These are phyloP conservation scores for Struthio camelus DNA, from an alignment of 2,113 vertebrate genomes.

Conservation along the genomic window DNA sequence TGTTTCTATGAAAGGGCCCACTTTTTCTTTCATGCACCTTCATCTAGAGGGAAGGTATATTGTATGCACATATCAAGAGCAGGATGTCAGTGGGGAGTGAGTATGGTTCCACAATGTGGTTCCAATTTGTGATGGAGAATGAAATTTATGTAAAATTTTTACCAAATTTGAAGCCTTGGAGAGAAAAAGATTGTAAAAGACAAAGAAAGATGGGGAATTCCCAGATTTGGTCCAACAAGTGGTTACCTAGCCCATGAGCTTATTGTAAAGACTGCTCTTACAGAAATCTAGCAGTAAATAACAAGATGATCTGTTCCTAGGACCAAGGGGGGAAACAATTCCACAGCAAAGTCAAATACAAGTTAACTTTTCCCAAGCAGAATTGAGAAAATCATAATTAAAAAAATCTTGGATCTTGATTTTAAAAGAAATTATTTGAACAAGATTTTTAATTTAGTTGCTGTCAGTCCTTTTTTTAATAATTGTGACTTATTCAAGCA, in stretches of 20 bases:
- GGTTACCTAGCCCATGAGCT: neutral
- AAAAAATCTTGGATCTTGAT: neutral
- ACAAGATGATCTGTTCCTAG: neutral
- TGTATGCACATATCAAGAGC: neutral
- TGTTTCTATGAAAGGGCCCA: neutral
- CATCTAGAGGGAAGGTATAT: neutral
- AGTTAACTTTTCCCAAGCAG: too few relatives aligned
- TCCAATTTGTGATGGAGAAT: neutral
- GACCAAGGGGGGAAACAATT: too few relatives aligned
- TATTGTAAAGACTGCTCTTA: too few relatives aligned
- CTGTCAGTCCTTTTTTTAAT: neutral
- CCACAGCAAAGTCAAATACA: too few relatives aligned
- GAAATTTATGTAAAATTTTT: neutral
- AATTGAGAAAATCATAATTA: too few relatives aligned
- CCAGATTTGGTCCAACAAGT: neutral
- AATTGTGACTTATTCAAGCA: neutral
- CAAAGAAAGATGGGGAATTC: neutral
- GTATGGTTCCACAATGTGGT: neutral
- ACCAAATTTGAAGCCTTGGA: neutral
- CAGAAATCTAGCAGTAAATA: too few relatives aligned
- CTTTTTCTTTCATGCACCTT: neutral
- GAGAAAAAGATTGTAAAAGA: neutral
- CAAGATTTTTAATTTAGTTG: neutral
- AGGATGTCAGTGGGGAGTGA: neutral
- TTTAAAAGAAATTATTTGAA: neutral